These are phyloP conservation scores for Ailurus styani DNA, from an alignment of 2,113 vertebrate species.

Conservation along the genomic window DNA sequence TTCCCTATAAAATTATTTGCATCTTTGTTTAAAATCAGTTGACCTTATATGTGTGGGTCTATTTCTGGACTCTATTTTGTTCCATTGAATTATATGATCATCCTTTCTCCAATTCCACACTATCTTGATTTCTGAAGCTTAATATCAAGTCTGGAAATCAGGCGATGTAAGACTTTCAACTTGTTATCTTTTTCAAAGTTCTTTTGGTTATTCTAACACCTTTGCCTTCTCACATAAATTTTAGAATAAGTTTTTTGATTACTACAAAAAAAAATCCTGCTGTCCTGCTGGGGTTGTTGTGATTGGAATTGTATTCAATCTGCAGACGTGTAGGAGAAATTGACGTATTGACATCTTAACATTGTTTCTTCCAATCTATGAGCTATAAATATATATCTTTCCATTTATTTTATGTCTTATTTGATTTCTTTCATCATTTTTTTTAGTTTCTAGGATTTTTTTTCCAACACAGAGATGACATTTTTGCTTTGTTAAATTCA, in stretches of 20 bases:
- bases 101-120: not conserved
- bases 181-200: not conserved
- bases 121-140: not conserved
- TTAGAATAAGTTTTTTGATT: not conserved
- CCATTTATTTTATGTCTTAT: not conserved
- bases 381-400: not conserved
- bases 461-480: not conserved
- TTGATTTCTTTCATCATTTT: not conserved
- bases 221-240: not conserved
- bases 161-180: not conserved
- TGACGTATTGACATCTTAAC: not conserved
- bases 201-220: not conserved
- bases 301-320: not conserved
- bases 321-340: not conserved
- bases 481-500: not conserved
- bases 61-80: not conserved
- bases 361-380: not conserved
- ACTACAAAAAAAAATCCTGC: not conserved
- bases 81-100: not conserved
- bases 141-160: not conserved
- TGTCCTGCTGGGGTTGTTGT: not conserved
- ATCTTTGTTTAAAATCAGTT: not conserved
- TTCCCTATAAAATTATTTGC: not conserved
- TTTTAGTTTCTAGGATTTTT: not conserved
- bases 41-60: not conserved